Conservation (phyloP, 2,888 invertebrate genomes). For the Cheiracanthium punctorium region DNA sequence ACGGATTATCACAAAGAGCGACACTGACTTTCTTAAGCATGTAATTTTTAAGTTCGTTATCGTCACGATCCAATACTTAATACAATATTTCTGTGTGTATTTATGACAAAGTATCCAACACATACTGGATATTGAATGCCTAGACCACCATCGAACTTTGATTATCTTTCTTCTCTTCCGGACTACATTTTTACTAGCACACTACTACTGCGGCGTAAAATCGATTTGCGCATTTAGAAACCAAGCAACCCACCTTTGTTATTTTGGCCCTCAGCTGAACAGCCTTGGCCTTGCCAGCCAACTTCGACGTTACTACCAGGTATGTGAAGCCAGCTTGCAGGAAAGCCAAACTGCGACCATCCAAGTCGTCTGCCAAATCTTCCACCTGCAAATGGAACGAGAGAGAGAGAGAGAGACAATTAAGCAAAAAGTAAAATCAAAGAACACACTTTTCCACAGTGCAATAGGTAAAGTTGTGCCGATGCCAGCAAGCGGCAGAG, state of each 20-base stretch:
- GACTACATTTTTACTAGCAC: too few relatives aligned
- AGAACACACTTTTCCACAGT: background rate
- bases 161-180: too few relatives aligned
- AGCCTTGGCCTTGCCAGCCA: conserved; percentile 50
- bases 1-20: too few relatives aligned
- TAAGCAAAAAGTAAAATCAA: background rate
- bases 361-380: conserved; percentile 59
- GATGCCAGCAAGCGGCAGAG: background rate
- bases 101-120: too few relatives aligned
- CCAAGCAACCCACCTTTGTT: conserved; percentile 42
- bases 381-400: conserved; percentile 35
- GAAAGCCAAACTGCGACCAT: conserved; percentile 49
- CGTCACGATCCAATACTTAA: too few relatives aligned
- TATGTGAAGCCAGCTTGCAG: conserved; percentile 50
- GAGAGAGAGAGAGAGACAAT: background rate
- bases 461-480: background rate
- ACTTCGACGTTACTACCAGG: conserved; percentile 58
- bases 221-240: background rate
- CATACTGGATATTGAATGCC: too few relatives aligned
- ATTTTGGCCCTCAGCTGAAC: conserved; percentile 53
- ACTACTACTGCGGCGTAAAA: too few relatives aligned
- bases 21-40: too few relatives aligned
- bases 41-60: too few relatives aligned
- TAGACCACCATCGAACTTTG: too few relatives aligned
- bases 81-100: too few relatives aligned